A percentile compares a stretch with the other conserved stretches of the same genome.
phyloP scores from a whole-genome alignment of 2,113 vertebrate genomes.

The Melanerpes aurifrons region DNA sequence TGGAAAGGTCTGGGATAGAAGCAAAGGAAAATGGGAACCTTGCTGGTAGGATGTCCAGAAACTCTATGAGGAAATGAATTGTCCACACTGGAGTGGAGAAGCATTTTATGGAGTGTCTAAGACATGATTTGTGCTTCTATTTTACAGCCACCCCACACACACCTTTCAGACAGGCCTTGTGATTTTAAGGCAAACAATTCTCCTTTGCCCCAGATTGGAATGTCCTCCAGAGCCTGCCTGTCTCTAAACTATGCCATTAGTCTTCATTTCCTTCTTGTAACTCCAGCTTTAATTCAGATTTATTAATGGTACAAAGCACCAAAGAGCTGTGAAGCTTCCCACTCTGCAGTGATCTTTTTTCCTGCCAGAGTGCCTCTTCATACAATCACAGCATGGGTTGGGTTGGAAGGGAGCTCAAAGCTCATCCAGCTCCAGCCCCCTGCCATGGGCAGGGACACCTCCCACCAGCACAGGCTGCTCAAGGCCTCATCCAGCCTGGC shows the following conservation, averaged over 20 bases:
- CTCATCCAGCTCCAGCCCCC: no score
- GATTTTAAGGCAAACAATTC: background rate
- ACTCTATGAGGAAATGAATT: background rate
- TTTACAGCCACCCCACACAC: background rate
- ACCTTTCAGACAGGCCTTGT: background rate
- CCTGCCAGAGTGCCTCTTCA: background rate
- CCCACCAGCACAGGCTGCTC: no score
- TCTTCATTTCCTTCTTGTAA: slow-evolving; percentile 12
- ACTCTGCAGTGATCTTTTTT: slow-evolving; percentile 11
- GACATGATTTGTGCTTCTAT: background rate
- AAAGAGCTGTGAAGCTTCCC: background rate
- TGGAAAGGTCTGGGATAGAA: background rate
- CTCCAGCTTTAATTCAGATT: slow-evolving; percentile 28
- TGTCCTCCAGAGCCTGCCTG: background rate
- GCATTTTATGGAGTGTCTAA: background rate
- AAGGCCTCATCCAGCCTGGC: no score
- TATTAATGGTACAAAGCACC: slow-evolving; percentile 13
- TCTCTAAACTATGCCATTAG: background rate
- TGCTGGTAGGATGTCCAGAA: background rate
- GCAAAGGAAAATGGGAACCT: slow-evolving; percentile 2
- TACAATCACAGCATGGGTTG: no score
- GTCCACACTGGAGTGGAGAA: background rate
- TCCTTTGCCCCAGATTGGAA: background rate
- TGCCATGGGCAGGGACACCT: no score
- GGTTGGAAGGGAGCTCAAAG: no score